Evolutionary conservation across 2,113 vertebrate genomes (phyloP), one percentile per base, ranked within the genome.

Genomic region (Panthera uncia): DNA sequence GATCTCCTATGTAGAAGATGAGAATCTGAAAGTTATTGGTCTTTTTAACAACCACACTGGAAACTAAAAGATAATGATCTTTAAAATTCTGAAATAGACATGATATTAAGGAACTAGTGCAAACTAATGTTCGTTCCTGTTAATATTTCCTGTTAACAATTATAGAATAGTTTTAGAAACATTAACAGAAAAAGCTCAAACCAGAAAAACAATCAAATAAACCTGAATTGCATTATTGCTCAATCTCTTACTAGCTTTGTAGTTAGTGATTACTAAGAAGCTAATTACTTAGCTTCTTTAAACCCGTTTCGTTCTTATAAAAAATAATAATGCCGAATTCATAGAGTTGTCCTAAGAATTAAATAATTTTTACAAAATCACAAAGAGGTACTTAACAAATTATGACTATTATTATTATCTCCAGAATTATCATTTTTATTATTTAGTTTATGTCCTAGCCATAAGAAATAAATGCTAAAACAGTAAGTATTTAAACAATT

Each of bases 51-150:
- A 25, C 4, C 50, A 48, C 38, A 86, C 1, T 88, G 8, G 5
- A 92, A 94, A 89, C 4, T 16, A 38, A 92, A 85, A 92, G 45
- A 74, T 8, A 92, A 86, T n/a, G 27, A 33, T 31, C 16, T 86
- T 61, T 69, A 86, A 89, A 89, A 81, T 89, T 94, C 15, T 76
- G 16, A 96, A 90, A 73, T 66, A 84, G 25, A 19, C 27, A 89
- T n/a, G 27, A 12, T 5, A 80, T 66, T 12, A 50, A 85, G 38
- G 36, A 92, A 95, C 61, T 73, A 57, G 92, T 69, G 3, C 21
- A 96, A 73, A 78, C 29, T 79, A 92, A 68, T 69, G 80, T 86
- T 71, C 29, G 74, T 85, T 50, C n/a, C 69, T 94, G 14, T 48
- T 81, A n/a, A 65, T 45, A 92, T 74, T n/a, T 73, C 25, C 14